Conservation (phyloP, 2,888 invertebrate species). For the Agrochola macilenta region DNA sequence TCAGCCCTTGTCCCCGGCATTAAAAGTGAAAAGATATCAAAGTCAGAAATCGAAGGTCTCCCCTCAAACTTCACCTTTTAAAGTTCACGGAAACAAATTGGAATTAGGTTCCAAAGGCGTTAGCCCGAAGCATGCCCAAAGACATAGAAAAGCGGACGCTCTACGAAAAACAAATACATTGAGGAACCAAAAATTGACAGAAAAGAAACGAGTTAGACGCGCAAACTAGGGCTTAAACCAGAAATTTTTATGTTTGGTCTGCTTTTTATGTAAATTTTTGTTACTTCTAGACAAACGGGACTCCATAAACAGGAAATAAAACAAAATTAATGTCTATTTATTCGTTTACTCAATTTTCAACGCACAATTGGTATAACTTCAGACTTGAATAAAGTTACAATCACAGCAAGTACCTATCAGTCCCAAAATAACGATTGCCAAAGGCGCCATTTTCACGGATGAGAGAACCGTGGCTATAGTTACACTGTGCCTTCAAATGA, state of each 20-base stretch:
- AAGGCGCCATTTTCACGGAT: no score
- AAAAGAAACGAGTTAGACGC: slow-evolving; percentile 64
- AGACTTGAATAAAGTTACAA: no score
- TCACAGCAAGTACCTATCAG: no score
- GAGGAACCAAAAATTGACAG: slow-evolving; percentile 66
- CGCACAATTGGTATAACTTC: no score
- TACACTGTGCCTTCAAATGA: no score
- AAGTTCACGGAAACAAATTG: slow-evolving; percentile 46
- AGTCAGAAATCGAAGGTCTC: slow-evolving; percentile 60
- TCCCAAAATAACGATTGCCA: background rate
- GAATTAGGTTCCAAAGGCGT: slow-evolving; percentile 55
- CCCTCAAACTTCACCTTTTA: slow-evolving; percentile 50
- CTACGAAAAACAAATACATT: slow-evolving; percentile 71
- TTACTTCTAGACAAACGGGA: no score
- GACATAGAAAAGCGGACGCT: slow-evolving; percentile 71
- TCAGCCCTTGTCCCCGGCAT: slow-evolving; percentile 66
- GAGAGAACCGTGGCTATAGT: no score
- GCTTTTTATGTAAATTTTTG: no score
- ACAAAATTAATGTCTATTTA: no score
- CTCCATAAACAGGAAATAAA: no score
- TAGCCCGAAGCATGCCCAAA: slow-evolving; percentile 51
- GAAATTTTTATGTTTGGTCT: slow-evolving; percentile 22
- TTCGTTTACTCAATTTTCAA: no score
- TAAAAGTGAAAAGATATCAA: slow-evolving; percentile 70
- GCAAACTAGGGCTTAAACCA: slow-evolving; percentile 25